These are phyloP conservation scores for Phocoena phocoena DNA, from an alignment of 2,113 vertebrate genomes.

Conservation along the genomic window DNA sequence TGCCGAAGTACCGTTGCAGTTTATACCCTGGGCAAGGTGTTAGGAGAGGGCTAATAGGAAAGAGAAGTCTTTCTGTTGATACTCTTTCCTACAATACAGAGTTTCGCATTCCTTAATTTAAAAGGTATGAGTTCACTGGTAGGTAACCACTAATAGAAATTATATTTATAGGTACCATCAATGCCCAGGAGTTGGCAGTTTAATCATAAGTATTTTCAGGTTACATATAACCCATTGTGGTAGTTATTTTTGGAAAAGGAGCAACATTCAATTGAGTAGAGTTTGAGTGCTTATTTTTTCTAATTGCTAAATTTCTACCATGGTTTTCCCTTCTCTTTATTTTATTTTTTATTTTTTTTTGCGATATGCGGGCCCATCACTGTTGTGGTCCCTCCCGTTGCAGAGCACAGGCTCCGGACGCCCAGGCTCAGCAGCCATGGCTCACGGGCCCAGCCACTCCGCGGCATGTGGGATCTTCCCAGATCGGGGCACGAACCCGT, in stretches of 20 bases:
- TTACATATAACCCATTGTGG: neutral
- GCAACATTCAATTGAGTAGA: neutral
- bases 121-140: neutral
- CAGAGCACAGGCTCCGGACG: no score
- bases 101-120: conserved; percentile 4
- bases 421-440: no score
- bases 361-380: no score
- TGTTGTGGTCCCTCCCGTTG: no score
- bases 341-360: no score
- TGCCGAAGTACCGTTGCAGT: neutral
- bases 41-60: neutral
- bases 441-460: no score
- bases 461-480: no score
- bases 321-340: neutral
- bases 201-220: conserved; percentile 1
- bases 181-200: conserved; percentile 3
- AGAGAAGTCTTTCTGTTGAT: neutral
- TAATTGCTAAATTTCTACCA: neutral
- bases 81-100: neutral
- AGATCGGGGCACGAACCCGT: no score
- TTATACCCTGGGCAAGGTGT: neutral
- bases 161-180: neutral
- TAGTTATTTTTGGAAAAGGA: neutral
- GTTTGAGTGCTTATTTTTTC: neutral
- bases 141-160: neutral